phyloP scores from a whole-genome alignment of 2,888 invertebrate genomes.

The Smittia aterrima region DNA sequence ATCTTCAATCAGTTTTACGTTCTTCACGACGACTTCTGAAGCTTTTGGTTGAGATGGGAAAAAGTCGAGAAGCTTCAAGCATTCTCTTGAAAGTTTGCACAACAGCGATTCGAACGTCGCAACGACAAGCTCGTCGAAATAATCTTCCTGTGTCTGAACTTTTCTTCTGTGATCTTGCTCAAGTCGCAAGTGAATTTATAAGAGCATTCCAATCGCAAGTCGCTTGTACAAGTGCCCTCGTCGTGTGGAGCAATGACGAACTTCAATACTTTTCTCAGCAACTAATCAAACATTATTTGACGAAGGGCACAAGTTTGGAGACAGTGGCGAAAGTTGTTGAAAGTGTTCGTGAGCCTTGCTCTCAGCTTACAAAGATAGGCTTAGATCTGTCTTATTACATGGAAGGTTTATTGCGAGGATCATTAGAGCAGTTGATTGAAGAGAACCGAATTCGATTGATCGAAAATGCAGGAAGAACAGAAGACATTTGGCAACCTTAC shows the following conservation, averaged over 20 bases:
- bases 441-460: constrained; percentile 51
- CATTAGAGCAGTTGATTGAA: constrained; percentile 54
- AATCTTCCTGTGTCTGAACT: constrained; percentile 58
- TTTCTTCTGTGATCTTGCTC: constrained; percentile 67
- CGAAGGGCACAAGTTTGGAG: constrained; percentile 81
- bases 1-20: constrained; percentile 83
- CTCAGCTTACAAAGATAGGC: constrained; percentile 64
- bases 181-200: constrained; percentile 71
- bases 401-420: constrained; percentile 77
- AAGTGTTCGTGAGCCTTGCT: constrained; percentile 63
- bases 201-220: constrained; percentile 77
- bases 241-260: constrained; percentile 89
- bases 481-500: constrained; percentile 54
- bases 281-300: constrained; percentile 83
- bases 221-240: constrained; percentile 70
- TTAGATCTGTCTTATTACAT: constrained; percentile 90
- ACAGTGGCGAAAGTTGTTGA: constrained; percentile 83
- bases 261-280: constrained; percentile 75
- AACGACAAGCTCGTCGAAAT: constrained; percentile 52
- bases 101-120: constrained; percentile 50
- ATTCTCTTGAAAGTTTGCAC: constrained; percentile 52
- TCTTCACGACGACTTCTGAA: constrained; percentile 81
- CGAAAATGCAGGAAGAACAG: constrained; percentile 52
- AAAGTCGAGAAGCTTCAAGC: constrained; percentile 53
- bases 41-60: constrained; percentile 61